Percentiles rank a stretch among this genome's conserved stretches.
phyloP scores from a whole-genome alignment of 2,888 invertebrate species.

The Phymatocera aterrima region DNA sequence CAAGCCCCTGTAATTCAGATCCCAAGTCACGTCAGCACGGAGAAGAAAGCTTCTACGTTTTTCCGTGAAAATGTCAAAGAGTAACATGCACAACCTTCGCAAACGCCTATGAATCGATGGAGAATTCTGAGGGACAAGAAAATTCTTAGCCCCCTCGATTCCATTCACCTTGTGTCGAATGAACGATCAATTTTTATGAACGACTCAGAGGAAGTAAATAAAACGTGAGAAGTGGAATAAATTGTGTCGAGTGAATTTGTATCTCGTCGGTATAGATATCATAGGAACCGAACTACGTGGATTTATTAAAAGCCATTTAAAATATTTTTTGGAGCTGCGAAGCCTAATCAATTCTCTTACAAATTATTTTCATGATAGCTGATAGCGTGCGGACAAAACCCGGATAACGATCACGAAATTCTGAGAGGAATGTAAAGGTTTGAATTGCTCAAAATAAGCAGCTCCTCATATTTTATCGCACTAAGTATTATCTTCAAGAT shows the following conservation, averaged over 20 bases:
- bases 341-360: not conserved
- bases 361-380: not conserved
- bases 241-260: not conserved
- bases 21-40: slow-evolving; percentile 30
- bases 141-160: not conserved
- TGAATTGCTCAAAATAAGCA: not conserved
- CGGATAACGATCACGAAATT: not conserved
- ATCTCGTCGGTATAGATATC: not conserved
- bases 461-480: not conserved
- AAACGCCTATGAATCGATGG: slow-evolving; percentile 17
- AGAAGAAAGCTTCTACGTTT: slow-evolving; percentile 16
- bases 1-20: not conserved
- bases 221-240: slow-evolving; percentile 30
- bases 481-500: not conserved
- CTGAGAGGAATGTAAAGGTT: not conserved
- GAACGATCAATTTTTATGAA: slow-evolving; percentile 24
- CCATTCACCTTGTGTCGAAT: not conserved
- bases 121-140: not conserved
- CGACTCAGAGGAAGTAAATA: slow-evolving; percentile 10
- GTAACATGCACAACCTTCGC: slow-evolving; percentile 21
- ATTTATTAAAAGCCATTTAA: not conserved
- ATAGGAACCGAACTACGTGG: not conserved
- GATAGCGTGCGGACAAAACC: not conserved
- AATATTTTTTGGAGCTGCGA: not conserved
- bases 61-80: slow-evolving; percentile 25